Conservation (phyloP, 2,797 vertebrate species). For the Catostomus latipinnis region DNA sequence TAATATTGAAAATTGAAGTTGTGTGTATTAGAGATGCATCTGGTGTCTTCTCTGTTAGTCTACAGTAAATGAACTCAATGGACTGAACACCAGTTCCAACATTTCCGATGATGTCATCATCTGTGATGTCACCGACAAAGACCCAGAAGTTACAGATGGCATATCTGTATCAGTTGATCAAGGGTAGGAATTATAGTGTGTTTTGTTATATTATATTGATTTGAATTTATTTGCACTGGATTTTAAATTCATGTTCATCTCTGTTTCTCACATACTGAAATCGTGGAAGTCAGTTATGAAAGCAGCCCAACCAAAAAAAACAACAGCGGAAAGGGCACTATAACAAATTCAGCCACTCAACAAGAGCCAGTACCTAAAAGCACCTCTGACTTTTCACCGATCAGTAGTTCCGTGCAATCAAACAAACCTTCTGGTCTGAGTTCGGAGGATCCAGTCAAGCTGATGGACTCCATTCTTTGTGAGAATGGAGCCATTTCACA, state of each 20-base stretch:
- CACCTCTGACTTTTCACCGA: conserved; percentile 65
- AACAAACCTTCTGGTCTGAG: conserved; percentile 82
- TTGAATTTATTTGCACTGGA: neutral
- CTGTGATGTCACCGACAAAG: conserved; percentile 88
- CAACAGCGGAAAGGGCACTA: conserved; percentile 16
- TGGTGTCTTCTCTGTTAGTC: conserved; percentile 26
- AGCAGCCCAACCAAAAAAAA: conserved; percentile 45
- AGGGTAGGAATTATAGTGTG: conserved; percentile 60
- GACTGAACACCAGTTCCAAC: conserved; percentile 81
- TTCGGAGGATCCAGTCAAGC: conserved; percentile 90
- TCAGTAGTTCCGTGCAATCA: conserved; percentile 82
- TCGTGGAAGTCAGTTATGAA: conserved; percentile 68
- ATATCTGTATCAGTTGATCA: conserved; percentile 63
- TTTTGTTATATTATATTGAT: neutral
- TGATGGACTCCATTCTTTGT: conserved; percentile 97
- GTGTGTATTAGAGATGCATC: neutral
- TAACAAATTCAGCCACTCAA: neutral
- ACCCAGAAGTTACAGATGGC: conserved; percentile 72
- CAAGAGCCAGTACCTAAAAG: conserved; percentile 38
- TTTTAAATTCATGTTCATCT: neutral
- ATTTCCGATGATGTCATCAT: conserved; percentile 92
- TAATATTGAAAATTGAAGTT: conserved; percentile 3
- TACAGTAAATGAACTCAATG: conserved; percentile 72
- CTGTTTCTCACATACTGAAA: conserved; percentile 64
- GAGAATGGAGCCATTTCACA: conserved; percentile 90